A percentile compares a stretch with the other conserved stretches of the same genome.
These are phyloP conservation scores for Lytechinus pictus DNA, from an alignment of 35 echinoderm and acorn worm species.

Conservation along the genomic window DNA sequence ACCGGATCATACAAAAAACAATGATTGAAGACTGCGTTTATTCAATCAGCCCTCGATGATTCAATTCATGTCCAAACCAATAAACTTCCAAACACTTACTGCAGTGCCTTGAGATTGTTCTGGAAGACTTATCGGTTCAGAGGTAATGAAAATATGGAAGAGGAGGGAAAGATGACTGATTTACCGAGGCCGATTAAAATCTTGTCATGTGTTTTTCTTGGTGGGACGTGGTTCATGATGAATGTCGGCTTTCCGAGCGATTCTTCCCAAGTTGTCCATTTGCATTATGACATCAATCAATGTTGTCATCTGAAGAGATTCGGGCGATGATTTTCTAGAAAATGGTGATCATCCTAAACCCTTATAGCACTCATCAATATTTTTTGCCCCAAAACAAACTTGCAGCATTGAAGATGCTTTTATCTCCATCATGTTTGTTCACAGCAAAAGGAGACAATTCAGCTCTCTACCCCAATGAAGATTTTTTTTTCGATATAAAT, in stretches of 20 bases:
- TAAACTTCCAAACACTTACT: neutral
- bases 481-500: too few relatives aligned
- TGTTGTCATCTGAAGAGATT: neutral
- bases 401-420: neutral
- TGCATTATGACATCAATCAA: neutral
- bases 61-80: constrained; percentile 12
- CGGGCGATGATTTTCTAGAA: neutral
- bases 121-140: neutral
- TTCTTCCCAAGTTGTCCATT: constrained; percentile 2
- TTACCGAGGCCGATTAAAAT: constrained; percentile 11
- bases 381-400: neutral
- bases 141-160: neutral
- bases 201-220: constrained; percentile 3
- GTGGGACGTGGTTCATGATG: neutral
- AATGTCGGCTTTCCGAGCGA: neutral
- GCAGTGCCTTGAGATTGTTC: neutral
- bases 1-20: neutral
- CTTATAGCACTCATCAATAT: too few relatives aligned
- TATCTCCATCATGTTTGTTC: neutral
- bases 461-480: neutral
- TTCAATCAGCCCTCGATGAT: neutral
- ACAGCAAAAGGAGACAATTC: neutral
- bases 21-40: neutral
- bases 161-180: constrained; percentile 4
- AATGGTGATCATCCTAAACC: neutral